Evolutionary conservation across 2,888 invertebrate genomes (phyloP), one percentile per base, ranked within the genome.

Genomic region (Cotesia congregata): DNA sequence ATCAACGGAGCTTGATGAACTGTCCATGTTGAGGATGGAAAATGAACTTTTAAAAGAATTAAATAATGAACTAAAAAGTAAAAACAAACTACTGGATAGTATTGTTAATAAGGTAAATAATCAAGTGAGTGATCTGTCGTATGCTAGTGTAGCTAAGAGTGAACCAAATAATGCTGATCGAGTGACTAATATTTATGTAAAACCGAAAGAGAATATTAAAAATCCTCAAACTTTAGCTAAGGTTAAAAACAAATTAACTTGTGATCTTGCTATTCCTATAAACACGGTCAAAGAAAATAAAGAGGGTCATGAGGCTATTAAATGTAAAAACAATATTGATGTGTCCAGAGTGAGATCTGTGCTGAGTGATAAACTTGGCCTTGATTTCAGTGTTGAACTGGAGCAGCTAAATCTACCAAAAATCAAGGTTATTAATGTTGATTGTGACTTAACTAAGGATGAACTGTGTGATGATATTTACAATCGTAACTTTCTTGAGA

Each of bases 321-420:
- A 12, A 12, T 65, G 65, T 65, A 30, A 65, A 38, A 65, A 65
- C 30, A 65, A 65, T 6, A 9, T 9, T 15, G 65, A 65, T 65
- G 65, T 65, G 0, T 7, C 6, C 6, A 65, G 30, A 20, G 20
- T 30, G 9, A 38, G 12, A 30, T 30, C 30, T 3, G 3, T 30
- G 30, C 30, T 30, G 30, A 30, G 2, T 30, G 30, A 30, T 30
- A 3, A 30, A 30, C 30, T 30, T 30, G 30, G 30, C 4, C 4
- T 3, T 30, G 30, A 30, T 2, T 30, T 3, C 4, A 30, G 30
- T 30, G 30, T 30, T 30, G 30, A 30, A 30, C 30, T 30, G 30
- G 30, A 30, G 30, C 2, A 30, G 2, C 30, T 30, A 30, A 30
- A 30, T 2, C 30, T 30, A 30, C 3, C 30, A 30, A 30, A 3